Base-by-base conservation (phyloP, 2,888 invertebrate genomes). In the Tiliacea aurago region DNA sequence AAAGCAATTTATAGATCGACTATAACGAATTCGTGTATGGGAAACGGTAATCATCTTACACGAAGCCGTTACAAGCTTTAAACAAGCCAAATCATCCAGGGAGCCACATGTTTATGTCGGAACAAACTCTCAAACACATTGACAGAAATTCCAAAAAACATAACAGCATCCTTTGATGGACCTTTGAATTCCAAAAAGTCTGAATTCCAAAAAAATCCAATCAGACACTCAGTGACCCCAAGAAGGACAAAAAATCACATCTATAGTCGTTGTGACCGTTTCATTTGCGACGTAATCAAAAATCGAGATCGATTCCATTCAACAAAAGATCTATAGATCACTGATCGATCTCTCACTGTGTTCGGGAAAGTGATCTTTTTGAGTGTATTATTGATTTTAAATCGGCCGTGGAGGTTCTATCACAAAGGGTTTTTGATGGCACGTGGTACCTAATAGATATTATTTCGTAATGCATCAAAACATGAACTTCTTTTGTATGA, bases 271-370 rank as follows among this genome's bases (percentile, higher is more conserved):
- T 87, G 86, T 86, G 89, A 90, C 88, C 89, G 86, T 90, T 89
- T 90, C 91, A 90, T 92, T 94, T 90, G 90, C 92, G 89, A 89
- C 90, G 90, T 88, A 94, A 95, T 95, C 94, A 92, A 94, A 86
- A 90, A 90, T 88, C 86, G 86, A 91, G 91, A 95, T 95, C 95
- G 94, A 95, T 95, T 94, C 88, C 90, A 86, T 83, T 82, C 88
- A 92, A 96, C 96, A 96, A 96, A 91, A 93, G 94, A 92, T 92
- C 90, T 92, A 92, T 93, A 93, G 93, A 93, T 92, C 94, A 91
- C 91, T 93, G 93, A 94, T 95, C 93, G 95, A 93, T 94, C 93
- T 92, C 95, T 94, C 89, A 95, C 95, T 94, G 95, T 90, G 96
- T 93, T 93, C 92, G 90, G 90, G 92, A 93, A 93, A 92, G 93